A percentile compares a stretch with the other conserved stretches of the same genome.
Conservation (phyloP, 2,888 invertebrate species). For the Isotomurus palustris region DNA sequence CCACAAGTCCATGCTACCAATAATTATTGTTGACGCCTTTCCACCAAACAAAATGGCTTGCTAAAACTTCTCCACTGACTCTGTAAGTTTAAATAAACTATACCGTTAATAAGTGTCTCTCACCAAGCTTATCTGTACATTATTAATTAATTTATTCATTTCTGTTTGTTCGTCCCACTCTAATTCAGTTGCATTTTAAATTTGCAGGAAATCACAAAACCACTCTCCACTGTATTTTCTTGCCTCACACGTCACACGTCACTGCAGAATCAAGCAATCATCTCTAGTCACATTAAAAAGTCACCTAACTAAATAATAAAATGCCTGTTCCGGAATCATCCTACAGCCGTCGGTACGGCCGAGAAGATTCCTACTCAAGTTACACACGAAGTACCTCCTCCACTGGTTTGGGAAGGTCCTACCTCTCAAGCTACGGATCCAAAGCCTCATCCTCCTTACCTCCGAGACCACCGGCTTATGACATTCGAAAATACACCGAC, state of each 20-base stretch:
- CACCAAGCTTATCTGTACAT: too few relatives aligned
- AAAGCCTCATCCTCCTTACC: conserved; percentile 37
- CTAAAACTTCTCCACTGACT: too few relatives aligned
- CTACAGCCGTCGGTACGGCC: conserved; percentile 36
- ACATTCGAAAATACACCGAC: conserved; percentile 39
- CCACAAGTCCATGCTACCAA: too few relatives aligned
- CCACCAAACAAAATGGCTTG: too few relatives aligned
- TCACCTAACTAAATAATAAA: not conserved
- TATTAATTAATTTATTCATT: too few relatives aligned
- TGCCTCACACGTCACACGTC: not conserved
- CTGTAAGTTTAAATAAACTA: too few relatives aligned
- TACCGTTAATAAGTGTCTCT: too few relatives aligned
- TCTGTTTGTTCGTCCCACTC: too few relatives aligned
- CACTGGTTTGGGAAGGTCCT: conserved; percentile 29
- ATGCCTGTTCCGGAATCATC: conserved; percentile 45
- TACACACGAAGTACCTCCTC: conserved; percentile 17
- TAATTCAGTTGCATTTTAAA: too few relatives aligned
- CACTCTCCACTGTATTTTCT: too few relatives aligned
- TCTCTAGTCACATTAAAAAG: not conserved
- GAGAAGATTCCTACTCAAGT: conserved; percentile 31
- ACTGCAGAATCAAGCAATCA: not conserved
- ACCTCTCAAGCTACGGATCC: conserved; percentile 36
- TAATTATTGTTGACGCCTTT: too few relatives aligned
- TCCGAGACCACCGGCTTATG: conserved; percentile 34
- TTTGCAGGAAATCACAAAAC: too few relatives aligned